Base-by-base conservation (phyloP, 2,888 invertebrate genomes). In the Pseudeuparius sepicola region DNA sequence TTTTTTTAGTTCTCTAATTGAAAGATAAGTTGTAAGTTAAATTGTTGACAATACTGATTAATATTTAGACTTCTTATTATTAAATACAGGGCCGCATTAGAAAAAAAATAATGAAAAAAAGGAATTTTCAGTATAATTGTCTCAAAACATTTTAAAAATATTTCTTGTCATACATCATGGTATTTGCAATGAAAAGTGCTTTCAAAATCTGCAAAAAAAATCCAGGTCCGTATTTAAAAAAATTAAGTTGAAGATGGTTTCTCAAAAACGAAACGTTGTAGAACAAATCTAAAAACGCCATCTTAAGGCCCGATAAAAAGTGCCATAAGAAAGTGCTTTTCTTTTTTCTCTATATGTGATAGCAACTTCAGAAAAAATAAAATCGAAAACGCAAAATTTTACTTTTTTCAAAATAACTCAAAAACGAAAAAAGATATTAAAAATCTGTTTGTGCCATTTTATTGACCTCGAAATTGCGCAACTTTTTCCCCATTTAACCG, bases 181-280 rank as follows among this genome's bases (percentile, higher is more conserved):
- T 20, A n/a, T 20, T 20, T 20, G 6, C 7, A 20, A 20, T 20
- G 6, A n/a, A 20, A 20, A 20, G n/a, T 20, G 20, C 7, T n/a
- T 20, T 20, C n/a, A 20, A 20, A 20, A 7, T 20, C n/a, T 7
- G n/a, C 20, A 20, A 20, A 20, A 20, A 20, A 20, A 20, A 20
- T 20, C 20, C 20, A 20, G 20, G 20, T 6, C 20, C 20, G 20
- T 20, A 20, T 20, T 20, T 6, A 20, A 20, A 20, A 20, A 20
- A 20, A 20, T n/a, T n/a, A 20, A 20, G 20, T 20, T 20, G 20
- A 20, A 7, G 20, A 20, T 20, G 20, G 20, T 20, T 20, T 20
- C n/a, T 20, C 20, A 20, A 20, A 20, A 20, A 20, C 20, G 20
- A 20, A 20, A 20, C 20, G 20, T 20, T 20, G 20, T 20, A 20